Evolutionary conservation across 2,888 invertebrate genomes (phyloP), one percentile per base, ranked within the genome.

Genomic region (Steinernema scapterisci): DNA sequence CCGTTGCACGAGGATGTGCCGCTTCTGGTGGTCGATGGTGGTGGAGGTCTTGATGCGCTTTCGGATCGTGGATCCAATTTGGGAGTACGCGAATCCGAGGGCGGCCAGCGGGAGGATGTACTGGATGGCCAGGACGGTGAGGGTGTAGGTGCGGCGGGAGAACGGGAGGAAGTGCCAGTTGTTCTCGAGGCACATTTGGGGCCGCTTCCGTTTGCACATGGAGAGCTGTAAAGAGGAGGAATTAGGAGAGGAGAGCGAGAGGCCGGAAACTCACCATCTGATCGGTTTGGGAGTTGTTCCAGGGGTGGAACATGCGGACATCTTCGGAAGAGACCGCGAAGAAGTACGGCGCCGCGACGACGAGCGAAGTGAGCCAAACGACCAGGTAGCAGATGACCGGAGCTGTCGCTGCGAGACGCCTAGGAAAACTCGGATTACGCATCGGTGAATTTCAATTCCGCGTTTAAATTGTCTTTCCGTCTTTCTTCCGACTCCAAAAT

Each of bases 11-110:
- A 80, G 56, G 56, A 71, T 70, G 46, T 80, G 78, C 25, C 77
- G 79, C 25, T 79, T 51, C 9, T 75, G 72, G 31, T 70, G 72
- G 71, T 82, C 81, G n/a, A 81, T 72, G 19, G 80, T 80, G 16
- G 81, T 82, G 25, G 75, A 74, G 31, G 71, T 52, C 38, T 79
- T 81, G 31, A 78, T 78, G 21, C 85, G 73, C 44, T 81, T 80
- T 16, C 85, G 78, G 48, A 87, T 86, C 0, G 85, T 86, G 13
- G 82, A 80, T 5, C 86, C 86, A 72, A 86, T 86, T 76, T 87
- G 86, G 19, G 80, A 78, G 75, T 86, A 86, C 56, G 85, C 84
- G 71, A 84, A 83, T 21, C 78, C 83, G 19, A 86, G 71, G 0
- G 86, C 82, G 16, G 77, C 78, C 16, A 86, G 75, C 16, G 86